Base-by-base conservation (phyloP, 2,888 invertebrate species). In the Drosophila mettleri region DNA sequence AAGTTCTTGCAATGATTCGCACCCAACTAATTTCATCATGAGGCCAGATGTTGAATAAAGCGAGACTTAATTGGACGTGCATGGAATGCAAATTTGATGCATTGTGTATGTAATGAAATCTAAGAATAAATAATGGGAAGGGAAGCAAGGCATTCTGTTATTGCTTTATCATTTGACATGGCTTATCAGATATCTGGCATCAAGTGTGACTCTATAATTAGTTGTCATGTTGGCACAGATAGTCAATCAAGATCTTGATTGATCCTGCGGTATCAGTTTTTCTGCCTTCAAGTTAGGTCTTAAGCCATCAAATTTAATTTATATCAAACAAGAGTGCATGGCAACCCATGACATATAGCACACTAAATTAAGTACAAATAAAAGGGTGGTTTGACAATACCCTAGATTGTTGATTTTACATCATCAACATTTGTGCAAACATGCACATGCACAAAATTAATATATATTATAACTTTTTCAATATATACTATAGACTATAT, bases 301-400 rank as follows among this genome's bases (percentile, higher is more conserved):
- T 82, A 82, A 61, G n/a, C 3, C 60, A 70, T 77, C 80, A 77
- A 29, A 10, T 49, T n/a, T 27, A 58, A 36, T 52, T 34, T 31
- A 45, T 36, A 16, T 48, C 10, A 20, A 55, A 49, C 24, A 39
- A 14, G 45, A 38, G 36, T 39, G 68, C 73, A 64, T 64, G 90
- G 82, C 80, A 90, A 88, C 89, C 84, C 90, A 81, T 62, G 51
- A 43, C 54, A 60, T 62, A 63, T 54, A 49, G 51, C n/a, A 58
- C 36, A 18, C 33, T 16, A 29, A n/a, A 29, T 39, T 9, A 31
- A 60, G 22, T n/a, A 39, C 24, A 38, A 16, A 27, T 10, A 12
- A 22, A n/a, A 18, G 20, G 12, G 39, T 58, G 22, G 55, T 3
- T 0, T 3, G 1, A 1, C 10, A 63, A 63, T 70, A 75, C 74